Evolutionary conservation across 2,888 invertebrate species (phyloP), one percentile per base, ranked within the genome.

Genomic region (Hirtodrosophila alboralis): DNA sequence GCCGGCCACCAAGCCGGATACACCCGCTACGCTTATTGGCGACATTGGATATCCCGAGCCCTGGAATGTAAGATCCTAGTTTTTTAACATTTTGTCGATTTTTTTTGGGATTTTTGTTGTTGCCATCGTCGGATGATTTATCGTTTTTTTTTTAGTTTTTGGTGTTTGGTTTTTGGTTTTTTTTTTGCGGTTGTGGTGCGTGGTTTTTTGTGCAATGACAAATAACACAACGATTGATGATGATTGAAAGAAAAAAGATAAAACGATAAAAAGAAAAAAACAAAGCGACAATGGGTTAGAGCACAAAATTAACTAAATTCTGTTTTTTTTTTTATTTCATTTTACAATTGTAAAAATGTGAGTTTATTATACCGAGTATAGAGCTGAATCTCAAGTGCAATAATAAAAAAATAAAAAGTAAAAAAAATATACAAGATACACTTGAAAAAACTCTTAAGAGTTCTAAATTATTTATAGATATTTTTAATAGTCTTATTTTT

Each of bases 31-130:
- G 43, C 93, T 92, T 84, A 94, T 92, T 27, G 95, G 94, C 71
- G 95, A 94, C 91, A 95, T 92, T 83, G 92, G 90, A 83, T 90
- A 91, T 86, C 91, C 84, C 65, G 90, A 88, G 80, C 89, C 81
- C 86, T 88, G 90, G 87, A 89, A 90, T 87, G 90, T 86, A 77
- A 88, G 86, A 87, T 87, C 88, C 87, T 87, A 71, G 56, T 51
- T 51, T 60, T 64, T 54, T 53, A 56, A 56, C 61, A 44, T 3
- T 44, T 52, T 52, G 31, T 26, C 44, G 13, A n/a, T 18, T 3
- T 37, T 37, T 16, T 10, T 44, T 34, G n/a, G n/a, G 53, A 16
- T 47, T 37, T 23, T 8, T 36, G 28, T 10, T 38, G 23, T 13
- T 53, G 36, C 13, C 9, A 16, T 33, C 45, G 31, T 37, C 64